phyloP scores from a whole-genome alignment of 2,888 invertebrate species.

The Subacronicta megacephala region DNA sequence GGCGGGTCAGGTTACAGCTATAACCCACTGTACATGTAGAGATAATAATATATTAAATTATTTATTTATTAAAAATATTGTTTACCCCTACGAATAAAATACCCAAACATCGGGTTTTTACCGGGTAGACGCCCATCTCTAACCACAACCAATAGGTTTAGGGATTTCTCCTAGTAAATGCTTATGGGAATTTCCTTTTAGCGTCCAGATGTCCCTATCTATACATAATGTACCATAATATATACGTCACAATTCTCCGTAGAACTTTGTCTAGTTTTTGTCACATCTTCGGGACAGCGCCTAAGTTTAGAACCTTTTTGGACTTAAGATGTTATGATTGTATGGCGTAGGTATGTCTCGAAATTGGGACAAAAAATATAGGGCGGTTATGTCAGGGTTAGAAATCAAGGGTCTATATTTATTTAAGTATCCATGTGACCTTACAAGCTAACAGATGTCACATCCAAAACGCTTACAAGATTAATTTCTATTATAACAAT shows the following conservation, averaged over 20 bases:
- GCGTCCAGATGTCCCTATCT: slow-evolving; percentile 59
- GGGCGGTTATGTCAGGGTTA: not conserved
- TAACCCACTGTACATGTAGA: no score
- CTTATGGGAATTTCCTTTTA: slow-evolving; percentile 72
- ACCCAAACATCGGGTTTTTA: no score
- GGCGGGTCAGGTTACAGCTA: no score
- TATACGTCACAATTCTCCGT: slow-evolving; percentile 49
- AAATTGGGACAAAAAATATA: slow-evolving; percentile 31
- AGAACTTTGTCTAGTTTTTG: slow-evolving; percentile 46
- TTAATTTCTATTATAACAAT: no score
- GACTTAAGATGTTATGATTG: slow-evolving; percentile 31
- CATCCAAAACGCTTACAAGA: no score
- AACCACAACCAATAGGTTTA: slow-evolving; percentile 67
- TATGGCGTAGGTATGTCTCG: slow-evolving; percentile 18
- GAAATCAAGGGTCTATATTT: not conserved
- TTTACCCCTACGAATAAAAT: no score
- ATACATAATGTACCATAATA: slow-evolving; percentile 42
- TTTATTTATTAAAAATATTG: no score
- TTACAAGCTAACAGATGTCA: no score
- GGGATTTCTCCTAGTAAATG: slow-evolving; percentile 64
- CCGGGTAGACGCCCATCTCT: no score
- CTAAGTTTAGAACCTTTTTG: slow-evolving; percentile 28
- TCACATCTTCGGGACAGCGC: slow-evolving; percentile 17
- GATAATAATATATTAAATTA: no score
- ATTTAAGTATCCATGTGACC: no score